Evolutionary conservation across 2,888 invertebrate species (phyloP).

Genomic region (Drosophila barbarae): DNA sequence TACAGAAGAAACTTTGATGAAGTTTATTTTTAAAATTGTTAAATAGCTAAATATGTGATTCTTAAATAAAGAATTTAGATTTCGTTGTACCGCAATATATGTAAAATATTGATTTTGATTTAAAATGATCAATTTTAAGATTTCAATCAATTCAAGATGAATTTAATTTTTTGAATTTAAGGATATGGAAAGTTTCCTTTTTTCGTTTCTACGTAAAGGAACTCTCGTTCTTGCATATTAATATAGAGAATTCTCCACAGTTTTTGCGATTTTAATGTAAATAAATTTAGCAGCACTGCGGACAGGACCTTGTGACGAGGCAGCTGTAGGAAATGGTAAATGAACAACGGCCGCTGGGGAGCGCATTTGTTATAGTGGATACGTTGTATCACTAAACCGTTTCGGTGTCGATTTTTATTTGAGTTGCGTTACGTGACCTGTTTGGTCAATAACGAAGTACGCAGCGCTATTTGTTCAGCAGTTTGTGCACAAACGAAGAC

Average conservation of each 20-base stretch:
- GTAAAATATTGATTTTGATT: neutral
- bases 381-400: slow-evolving; percentile 46
- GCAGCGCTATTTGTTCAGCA: slow-evolving; percentile 59
- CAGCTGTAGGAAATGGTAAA: slow-evolving; percentile 48
- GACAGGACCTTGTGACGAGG: neutral
- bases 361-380: slow-evolving; percentile 40
- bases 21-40: neutral
- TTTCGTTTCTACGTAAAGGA: neutral
- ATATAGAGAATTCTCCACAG: neutral
- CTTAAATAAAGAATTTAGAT: neutral
- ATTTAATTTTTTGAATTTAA: neutral
- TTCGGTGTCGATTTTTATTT: slow-evolving; percentile 71
- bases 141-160: neutral
- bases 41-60: neutral
- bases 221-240: neutral
- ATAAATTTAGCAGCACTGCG: neutral
- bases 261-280: neutral
- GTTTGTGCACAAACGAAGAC: slow-evolving; percentile 49
- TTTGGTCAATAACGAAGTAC: slow-evolving; percentile 64
- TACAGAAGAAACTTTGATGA: neutral
- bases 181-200: neutral
- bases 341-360: slow-evolving; percentile 40
- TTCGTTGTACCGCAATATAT: too few relatives aligned
- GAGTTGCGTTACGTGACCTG: slow-evolving; percentile 63
- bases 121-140: neutral